These are phyloP conservation scores for Crotalus viridis DNA, from an alignment of 2,113 vertebrate genomes.

Conservation along the genomic window DNA sequence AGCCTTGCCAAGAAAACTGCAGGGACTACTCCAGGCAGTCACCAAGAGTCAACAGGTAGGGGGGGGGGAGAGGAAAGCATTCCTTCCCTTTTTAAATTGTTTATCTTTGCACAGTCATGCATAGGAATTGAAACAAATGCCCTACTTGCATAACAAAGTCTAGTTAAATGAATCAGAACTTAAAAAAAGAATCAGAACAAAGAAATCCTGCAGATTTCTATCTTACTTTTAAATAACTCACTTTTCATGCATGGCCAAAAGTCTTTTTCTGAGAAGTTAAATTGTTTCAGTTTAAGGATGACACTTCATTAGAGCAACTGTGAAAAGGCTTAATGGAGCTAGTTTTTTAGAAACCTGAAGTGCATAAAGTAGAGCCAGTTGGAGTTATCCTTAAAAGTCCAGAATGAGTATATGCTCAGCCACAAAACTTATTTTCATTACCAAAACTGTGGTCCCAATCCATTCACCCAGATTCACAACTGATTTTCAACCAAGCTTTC, in stretches of 20 bases:
- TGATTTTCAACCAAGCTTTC: neutral
- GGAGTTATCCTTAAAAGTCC: neutral
- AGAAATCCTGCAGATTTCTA: neutral
- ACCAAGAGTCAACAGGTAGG: neutral
- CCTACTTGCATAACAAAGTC: accelerated
- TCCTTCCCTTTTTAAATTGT: neutral
- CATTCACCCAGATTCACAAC: neutral
- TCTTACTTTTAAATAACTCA: neutral
- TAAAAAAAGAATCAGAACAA: neutral
- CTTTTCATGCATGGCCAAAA: neutral
- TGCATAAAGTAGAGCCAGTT: neutral
- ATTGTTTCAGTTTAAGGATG: neutral
- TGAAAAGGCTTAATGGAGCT: neutral
- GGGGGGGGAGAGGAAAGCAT: neutral
- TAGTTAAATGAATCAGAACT: neutral
- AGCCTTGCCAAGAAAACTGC: neutral
- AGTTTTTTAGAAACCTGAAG: neutral
- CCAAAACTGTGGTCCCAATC: neutral
- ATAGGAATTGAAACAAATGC: neutral
- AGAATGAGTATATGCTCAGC: neutral
- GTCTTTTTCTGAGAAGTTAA: neutral
- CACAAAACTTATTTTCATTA: neutral
- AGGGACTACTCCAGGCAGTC: neutral
- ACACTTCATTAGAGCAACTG: neutral
- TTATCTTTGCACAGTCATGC: neutral